Evolutionary conservation across 2,888 invertebrate species (phyloP), one percentile per base, ranked within the genome.

Genomic region (Ochropacha duplaris): DNA sequence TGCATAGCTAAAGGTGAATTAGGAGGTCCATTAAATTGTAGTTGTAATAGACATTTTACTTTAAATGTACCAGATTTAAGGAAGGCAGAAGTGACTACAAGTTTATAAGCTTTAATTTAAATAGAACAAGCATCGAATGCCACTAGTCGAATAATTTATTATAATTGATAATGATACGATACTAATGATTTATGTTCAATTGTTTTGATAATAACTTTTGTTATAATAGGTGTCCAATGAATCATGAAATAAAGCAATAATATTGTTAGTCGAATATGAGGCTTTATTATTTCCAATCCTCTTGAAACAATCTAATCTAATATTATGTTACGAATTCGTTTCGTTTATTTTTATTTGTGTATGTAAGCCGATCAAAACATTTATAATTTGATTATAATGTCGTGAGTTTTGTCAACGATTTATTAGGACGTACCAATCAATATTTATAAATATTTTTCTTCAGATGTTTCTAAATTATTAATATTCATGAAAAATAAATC

Each of bases 1-100:
- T 92, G 92, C 72, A 83, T 92, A 64, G 90, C 89, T 22, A 87
- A 83, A 71, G 79, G 79, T 51, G 81, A 86, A 66, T 66, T 92
- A 71, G 89, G 90, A 31, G 88, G 90, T 54, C 79, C 84, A n/a
- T 57, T 81, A 56, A 81, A 82, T 64, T 92, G 92, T 71, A 87
- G 82, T 67, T 92, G 92, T 70, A 90, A 91, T 70, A 88, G 92
- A 65, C 91, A 92, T 80, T 92, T 92, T 65, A 88, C 86, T 56
- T 73, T 92, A 34, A 87, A 90, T 62, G 90, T 90, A 56, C 90
- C 91, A 55, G 84, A 87, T 75, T 81, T 90, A 56, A 86, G 79
- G 60, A 84, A 78, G 62, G 83, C 76, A 71, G 91, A 92, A 77
- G 72, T 86, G 54, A 86, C 90, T 49, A 92, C 92, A 61, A 87